Evolutionary conservation across 2,797 vertebrate genomes (phyloP).

Genomic region (Esox lucius): DNA sequence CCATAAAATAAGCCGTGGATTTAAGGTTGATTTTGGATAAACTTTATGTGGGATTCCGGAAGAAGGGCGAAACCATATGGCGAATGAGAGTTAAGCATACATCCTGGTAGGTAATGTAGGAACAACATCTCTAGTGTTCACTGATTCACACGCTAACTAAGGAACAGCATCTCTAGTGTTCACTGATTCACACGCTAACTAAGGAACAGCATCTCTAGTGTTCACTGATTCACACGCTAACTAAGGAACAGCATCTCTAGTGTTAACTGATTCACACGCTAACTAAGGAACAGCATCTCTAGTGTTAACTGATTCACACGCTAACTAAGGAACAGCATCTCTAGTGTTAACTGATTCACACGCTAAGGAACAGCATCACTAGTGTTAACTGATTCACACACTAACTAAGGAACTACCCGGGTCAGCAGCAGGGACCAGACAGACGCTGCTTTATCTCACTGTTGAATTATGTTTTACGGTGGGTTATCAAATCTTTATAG

Average conservation of each 20-base stretch:
- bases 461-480: not conserved
- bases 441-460: not conserved
- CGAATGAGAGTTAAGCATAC: not conserved
- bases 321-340: too few species aligned
- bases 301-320: too few species aligned
- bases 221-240: too few species aligned
- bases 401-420: not conserved
- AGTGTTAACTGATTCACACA: not conserved
- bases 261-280: too few species aligned
- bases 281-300: too few species aligned
- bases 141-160: not conserved
- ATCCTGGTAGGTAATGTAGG: not conserved
- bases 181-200: too few species aligned
- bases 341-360: too few species aligned
- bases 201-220: too few species aligned
- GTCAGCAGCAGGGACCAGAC: not conserved
- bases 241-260: too few species aligned
- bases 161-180: too few species aligned
- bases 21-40: not conserved
- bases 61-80: not conserved
- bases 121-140: not conserved
- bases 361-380: not conserved
- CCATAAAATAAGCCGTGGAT: not conserved
- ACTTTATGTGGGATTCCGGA: not conserved
- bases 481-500: not conserved